Percentiles rank a stretch among this genome's conserved stretches.
Conservation (phyloP, 2,888 invertebrate genomes). For the Caenorhabditis uteleia region DNA sequence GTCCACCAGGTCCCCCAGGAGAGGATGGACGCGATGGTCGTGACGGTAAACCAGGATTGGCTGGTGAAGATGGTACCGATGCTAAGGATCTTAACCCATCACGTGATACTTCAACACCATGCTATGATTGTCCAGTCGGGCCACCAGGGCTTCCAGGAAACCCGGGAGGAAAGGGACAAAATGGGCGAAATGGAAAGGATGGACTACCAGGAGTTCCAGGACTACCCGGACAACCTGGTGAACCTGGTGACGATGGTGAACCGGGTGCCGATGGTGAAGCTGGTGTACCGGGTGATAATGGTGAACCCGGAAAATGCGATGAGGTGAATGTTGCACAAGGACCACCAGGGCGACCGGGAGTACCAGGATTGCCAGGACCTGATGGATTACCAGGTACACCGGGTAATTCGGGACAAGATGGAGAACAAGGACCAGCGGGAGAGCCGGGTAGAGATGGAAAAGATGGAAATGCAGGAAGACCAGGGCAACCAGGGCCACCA, state of each 20-base stretch:
- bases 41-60: conserved; percentile 48
- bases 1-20: conserved; percentile 53
- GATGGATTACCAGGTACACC: conserved; percentile 49
- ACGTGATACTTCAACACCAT: conserved; percentile 12
- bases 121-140: conserved; percentile 28
- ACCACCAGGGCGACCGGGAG: conserved; percentile 42
- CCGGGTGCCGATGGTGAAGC: conserved; percentile 43
- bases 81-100: conserved; percentile 16
- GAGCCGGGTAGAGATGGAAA: conserved; percentile 47
- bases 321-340: conserved; percentile 38
- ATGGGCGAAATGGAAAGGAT: conserved; percentile 47
- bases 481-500: conserved; percentile 42
- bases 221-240: conserved; percentile 47
- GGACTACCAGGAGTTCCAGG: conserved; percentile 45
- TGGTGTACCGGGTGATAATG: conserved; percentile 41
- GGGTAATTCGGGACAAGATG: conserved; percentile 53
- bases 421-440: conserved; percentile 44
- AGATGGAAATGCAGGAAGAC: conserved; percentile 31
- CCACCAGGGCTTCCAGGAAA: conserved; percentile 44
- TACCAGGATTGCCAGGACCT: conserved; percentile 36
- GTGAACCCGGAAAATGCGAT: conserved; percentile 29
- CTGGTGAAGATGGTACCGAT: conserved; percentile 41
- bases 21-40: conserved; percentile 52
- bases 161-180: conserved; percentile 47
- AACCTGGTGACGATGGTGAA: conserved; percentile 44